phyloP scores from a whole-genome alignment of 2,113 vertebrate species.

The Serilophus lunatus region DNA sequence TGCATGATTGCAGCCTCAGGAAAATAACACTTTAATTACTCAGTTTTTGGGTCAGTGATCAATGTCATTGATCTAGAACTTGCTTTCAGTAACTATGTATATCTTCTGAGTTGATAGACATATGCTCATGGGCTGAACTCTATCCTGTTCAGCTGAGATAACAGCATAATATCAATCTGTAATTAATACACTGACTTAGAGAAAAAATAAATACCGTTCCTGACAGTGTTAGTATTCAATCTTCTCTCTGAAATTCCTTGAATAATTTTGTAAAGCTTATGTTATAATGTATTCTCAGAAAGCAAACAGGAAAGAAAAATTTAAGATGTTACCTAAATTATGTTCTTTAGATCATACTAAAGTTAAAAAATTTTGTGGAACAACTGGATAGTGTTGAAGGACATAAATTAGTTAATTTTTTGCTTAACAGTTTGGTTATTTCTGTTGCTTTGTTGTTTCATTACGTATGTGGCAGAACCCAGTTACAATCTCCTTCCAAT shows the following conservation, averaged over 20 bases:
- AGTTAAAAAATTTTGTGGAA: neutral
- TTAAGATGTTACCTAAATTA: neutral
- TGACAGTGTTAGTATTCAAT: neutral
- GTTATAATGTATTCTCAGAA: neutral
- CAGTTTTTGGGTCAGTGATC: neutral
- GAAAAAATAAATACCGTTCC: neutral
- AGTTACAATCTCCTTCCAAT: neutral
- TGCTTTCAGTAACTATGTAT: neutral
- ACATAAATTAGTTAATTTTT: neutral
- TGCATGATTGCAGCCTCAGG: neutral
- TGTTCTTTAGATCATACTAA: neutral
- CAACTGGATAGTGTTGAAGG: neutral
- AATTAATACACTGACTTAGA: neutral
- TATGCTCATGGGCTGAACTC: neutral
- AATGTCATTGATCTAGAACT: neutral
- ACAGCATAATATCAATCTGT: neutral
- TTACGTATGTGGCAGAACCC: accelerated
- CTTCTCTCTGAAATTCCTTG: neutral
- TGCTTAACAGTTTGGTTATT: neutral
- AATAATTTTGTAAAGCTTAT: neutral
- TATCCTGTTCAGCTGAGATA: conserved; percentile 43
- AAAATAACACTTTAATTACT: conserved; percentile 21
- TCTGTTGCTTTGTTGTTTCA: neutral
- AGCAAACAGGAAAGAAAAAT: neutral
- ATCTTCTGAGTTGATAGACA: neutral